Evolutionary conservation across 2,888 invertebrate species (phyloP).

Genomic region (Mayetiola destructor): DNA sequence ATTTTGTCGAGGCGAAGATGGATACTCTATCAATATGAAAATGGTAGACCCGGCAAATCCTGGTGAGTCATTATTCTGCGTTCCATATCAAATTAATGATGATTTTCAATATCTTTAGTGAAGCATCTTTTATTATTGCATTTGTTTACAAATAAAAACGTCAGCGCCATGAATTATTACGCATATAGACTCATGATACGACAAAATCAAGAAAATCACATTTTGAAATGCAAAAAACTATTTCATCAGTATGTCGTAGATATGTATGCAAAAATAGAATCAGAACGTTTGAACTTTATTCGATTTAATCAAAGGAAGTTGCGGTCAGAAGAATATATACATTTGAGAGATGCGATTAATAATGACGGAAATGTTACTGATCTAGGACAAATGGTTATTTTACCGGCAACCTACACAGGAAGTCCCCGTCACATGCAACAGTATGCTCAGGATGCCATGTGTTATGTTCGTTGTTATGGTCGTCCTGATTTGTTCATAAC

Average conservation of each 20-base stretch:
- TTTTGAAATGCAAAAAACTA: slow-evolving; percentile 22
- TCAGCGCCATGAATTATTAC: slow-evolving; percentile 2
- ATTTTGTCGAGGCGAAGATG: slow-evolving; percentile 24
- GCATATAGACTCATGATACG: not conserved
- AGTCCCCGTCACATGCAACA: slow-evolving; percentile 21
- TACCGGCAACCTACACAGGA: slow-evolving; percentile 18
- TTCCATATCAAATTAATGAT: no score
- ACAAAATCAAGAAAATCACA: slow-evolving; percentile 19
- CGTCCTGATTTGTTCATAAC: slow-evolving; percentile 18
- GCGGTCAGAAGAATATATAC: slow-evolving; percentile 24
- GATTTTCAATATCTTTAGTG: no score
- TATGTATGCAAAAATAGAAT: slow-evolving; percentile 29
- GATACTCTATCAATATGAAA: slow-evolving; percentile 20
- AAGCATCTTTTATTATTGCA: no score
- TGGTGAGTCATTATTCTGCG: slow-evolving; percentile 16
- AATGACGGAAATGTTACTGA: slow-evolving; percentile 22
- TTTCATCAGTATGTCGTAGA: slow-evolving; percentile 28
- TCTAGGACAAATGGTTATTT: slow-evolving; percentile 18
- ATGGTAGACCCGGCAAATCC: slow-evolving; percentile 17
- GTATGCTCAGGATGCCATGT: slow-evolving; percentile 19
- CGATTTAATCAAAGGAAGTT: slow-evolving; percentile 26
- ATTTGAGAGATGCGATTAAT: slow-evolving; percentile 27
- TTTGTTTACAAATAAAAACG: slow-evolving; percentile 17
- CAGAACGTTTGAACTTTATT: slow-evolving; percentile 24
- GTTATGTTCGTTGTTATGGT: slow-evolving; percentile 18